Percentiles rank a stretch among this genome's conserved stretches.
Conservation (phyloP, 2,888 invertebrate genomes). For the Osmoderma eremita region DNA sequence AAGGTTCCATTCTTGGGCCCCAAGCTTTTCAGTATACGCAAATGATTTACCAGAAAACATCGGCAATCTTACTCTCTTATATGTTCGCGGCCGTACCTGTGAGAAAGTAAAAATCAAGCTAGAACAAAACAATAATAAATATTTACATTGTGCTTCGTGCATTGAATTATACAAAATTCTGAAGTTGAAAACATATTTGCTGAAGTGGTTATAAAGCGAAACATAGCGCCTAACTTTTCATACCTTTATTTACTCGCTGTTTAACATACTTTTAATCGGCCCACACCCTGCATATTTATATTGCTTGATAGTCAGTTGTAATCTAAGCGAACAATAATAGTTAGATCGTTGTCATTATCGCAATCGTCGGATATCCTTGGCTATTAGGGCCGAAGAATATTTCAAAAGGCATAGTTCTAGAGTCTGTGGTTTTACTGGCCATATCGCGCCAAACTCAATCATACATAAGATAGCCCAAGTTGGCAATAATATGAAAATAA, state of each 20-base stretch:
- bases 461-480: not conserved
- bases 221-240: no score
- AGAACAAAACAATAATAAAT: no score
- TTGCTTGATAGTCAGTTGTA: constrained; percentile 6
- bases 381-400: constrained; percentile 10
- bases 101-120: no score
- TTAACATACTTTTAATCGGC: not conserved
- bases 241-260: not conserved
- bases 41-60: no score
- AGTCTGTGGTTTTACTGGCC: constrained; percentile 20
- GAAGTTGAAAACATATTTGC: no score
- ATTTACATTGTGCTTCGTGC: no score
- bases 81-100: no score
- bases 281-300: not conserved
- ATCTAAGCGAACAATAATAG: not conserved
- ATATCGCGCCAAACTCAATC: constrained; percentile 3
- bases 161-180: no score
- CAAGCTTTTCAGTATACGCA: no score
- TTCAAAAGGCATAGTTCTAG: constrained; percentile 19
- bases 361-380: constrained; percentile 4
- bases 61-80: no score
- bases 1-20: no score
- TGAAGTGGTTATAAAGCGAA: no score
- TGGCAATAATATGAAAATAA: constrained; percentile 2
- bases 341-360: not conserved